Conservation (phyloP, 2,888 invertebrate species). For the Eremobia ochroleuca region DNA sequence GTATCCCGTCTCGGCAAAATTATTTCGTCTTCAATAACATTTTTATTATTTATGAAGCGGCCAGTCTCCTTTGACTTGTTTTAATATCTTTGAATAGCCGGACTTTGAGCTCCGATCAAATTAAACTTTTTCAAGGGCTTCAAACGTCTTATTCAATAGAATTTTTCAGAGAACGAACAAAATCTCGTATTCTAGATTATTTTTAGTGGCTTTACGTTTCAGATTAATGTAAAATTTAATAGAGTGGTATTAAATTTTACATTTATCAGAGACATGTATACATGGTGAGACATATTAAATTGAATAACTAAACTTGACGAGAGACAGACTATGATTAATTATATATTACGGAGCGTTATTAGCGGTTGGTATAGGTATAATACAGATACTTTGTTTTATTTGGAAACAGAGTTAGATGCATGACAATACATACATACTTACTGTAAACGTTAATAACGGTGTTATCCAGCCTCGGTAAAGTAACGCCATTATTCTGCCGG, state of each 20-base stretch:
- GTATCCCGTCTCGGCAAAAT: constrained; percentile 55
- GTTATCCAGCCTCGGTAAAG: neutral
- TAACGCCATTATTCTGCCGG: too few relatives aligned
- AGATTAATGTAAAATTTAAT: constrained; percentile 22
- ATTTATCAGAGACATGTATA: too few relatives aligned
- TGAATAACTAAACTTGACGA: constrained; percentile 17
- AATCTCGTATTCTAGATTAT: constrained; percentile 15
- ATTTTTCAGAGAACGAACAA: constrained; percentile 22
- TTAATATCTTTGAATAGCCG: constrained; percentile 60
- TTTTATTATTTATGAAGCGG: constrained; percentile 65
- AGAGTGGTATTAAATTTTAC: too few relatives aligned
- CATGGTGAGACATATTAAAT: constrained; percentile 19
- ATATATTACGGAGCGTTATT: constrained; percentile 38
- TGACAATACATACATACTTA: too few relatives aligned
- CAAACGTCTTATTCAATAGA: constrained; percentile 38
- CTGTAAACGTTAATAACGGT: too few relatives aligned
- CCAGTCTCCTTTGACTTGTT: constrained; percentile 57
- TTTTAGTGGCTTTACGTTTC: neutral
- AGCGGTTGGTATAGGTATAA: constrained; percentile 37
- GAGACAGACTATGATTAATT: constrained; percentile 31
- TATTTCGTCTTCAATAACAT: constrained; percentile 54
- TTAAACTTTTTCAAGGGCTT: constrained; percentile 52
- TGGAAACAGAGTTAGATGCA: neutral
- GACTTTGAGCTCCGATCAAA: constrained; percentile 54
- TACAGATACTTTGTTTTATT: neutral